Evolutionary conservation across 2,888 invertebrate species (phyloP), one percentile per base, ranked within the genome.

Genomic region (Euplagia quadripunctaria): DNA sequence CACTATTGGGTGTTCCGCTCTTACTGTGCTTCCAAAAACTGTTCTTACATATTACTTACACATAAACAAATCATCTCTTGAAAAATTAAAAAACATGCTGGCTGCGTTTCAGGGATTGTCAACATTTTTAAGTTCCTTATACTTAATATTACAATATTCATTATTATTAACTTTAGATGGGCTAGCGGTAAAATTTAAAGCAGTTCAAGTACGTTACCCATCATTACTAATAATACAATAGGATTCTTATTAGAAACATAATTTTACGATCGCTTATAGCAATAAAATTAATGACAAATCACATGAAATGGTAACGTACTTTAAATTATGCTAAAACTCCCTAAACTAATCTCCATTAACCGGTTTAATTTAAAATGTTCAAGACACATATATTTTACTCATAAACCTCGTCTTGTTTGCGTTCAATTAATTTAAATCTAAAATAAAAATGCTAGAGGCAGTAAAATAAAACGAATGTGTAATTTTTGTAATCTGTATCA

Each of bases 351-450:
- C 84, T 87, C 87, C 86, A 87, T 89, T 87, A 88, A 87, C 74
- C 82, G 80, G 80, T 87, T 88, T 89, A 88, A 89, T 90, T 89
- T 88, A 88, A 88, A 85, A 90, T 80, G 84, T 87, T 89, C 86
- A 86, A 88, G 87, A 85, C 84, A 81, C 84, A 89, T 89, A 89
- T 88, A 88, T 88, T 82, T 83, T 83, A 82, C 81, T 89, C 91
- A 89, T 93, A 92, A 94, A 92, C 86, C 78, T 85, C 80, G 85
- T 88, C 90, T 93, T 94, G 91, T 95, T 95, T 94, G 93, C 89
- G 88, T 89, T 94, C 89, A 92, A 94, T 94, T 94, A 94, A 94
- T 94, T 93, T 91, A 91, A 93, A 93, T 91, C 85, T 90, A 84
- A 90, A 92, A 91, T 92, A 90, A 91, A 91, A 93, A 90, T 87